phyloP scores from a whole-genome alignment of 2,797 vertebrate species.

The Oryzias dopingdopingensis region DNA sequence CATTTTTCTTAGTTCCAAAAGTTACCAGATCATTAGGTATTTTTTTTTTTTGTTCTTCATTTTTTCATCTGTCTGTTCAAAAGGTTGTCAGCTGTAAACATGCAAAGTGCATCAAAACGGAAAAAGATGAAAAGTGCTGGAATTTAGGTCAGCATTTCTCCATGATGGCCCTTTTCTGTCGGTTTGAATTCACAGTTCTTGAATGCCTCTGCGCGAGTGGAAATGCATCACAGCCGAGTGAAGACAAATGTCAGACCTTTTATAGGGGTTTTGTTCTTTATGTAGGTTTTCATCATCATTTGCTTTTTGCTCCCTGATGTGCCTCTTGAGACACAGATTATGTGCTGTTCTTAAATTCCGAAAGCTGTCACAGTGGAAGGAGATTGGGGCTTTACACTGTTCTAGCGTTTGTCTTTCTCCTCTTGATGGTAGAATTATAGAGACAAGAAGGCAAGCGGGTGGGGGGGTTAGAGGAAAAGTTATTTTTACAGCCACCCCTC shows the following conservation, averaged over 20 bases:
- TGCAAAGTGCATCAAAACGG: conserved; percentile 34
- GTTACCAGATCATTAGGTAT: neutral
- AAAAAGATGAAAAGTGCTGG: conserved; percentile 42
- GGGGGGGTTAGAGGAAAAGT: conserved; percentile 31
- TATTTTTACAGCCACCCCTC: conserved; percentile 58
- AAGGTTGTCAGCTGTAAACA: conserved; percentile 23
- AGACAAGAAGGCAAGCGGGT: conserved; percentile 21
- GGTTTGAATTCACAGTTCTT: neutral
- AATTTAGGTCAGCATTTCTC: conserved; percentile 54
- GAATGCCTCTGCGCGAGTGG: conserved; percentile 15
- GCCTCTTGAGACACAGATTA: conserved; percentile 15
- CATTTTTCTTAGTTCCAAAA: conserved; percentile 7
- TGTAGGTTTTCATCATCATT: conserved; percentile 1
- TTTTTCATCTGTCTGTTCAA: conserved; percentile 12
- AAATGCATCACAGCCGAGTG: conserved; percentile 6
- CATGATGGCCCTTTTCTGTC: conserved; percentile 18
- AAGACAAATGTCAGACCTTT: conserved; percentile 13
- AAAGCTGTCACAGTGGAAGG: conserved; percentile 29
- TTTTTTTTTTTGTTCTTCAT: neutral
- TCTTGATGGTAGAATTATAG: conserved; percentile 29
- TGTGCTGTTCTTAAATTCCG: conserved; percentile 18
- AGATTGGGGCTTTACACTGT: conserved; percentile 34
- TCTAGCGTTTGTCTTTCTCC: conserved; percentile 40
- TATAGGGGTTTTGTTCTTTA: conserved; percentile 8
- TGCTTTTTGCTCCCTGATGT: conserved; percentile 1